Percentiles rank a stretch among this genome's conserved stretches.
Conservation (phyloP, 1,140 invertebrate species). For the Meteorus sp. region DNA sequence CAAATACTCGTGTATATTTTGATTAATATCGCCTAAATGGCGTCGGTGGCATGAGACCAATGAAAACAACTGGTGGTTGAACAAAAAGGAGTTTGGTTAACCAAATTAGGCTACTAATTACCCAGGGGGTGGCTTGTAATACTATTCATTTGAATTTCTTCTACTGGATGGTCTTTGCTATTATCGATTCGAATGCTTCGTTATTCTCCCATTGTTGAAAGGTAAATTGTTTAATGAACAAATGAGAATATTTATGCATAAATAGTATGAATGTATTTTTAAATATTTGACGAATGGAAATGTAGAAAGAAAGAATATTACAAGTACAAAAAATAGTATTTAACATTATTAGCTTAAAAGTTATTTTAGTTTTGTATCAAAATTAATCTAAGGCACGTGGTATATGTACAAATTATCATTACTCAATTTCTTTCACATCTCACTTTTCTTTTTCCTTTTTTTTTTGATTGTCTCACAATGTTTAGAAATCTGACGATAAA, state of each 20-base stretch:
- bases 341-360: constrained; percentile 28
- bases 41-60: too few species aligned
- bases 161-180: too few species aligned
- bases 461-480: constrained; percentile 23
- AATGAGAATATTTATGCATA: constrained; percentile 28
- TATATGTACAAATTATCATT: constrained; percentile 31
- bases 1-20: too few species aligned
- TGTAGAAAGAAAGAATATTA: too few species aligned
- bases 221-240: constrained; percentile 9
- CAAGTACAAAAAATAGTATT: constrained; percentile 49
- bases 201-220: not conserved
- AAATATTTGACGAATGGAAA: constrained; percentile 50
- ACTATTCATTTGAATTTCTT: too few species aligned
- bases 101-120: too few species aligned
- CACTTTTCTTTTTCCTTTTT: constrained; percentile 48
- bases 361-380: not conserved
- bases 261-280: constrained; percentile 51
- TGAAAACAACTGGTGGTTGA: too few species aligned
- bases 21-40: too few species aligned
- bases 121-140: too few species aligned
- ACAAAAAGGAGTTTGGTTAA: too few species aligned
- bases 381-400: not conserved
- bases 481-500: not conserved
- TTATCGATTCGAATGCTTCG: too few species aligned
- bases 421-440: too few species aligned